Evolutionary conservation across 1,140 invertebrate genomes (phyloP).

Genomic region (Macrobrachium nipponense): DNA sequence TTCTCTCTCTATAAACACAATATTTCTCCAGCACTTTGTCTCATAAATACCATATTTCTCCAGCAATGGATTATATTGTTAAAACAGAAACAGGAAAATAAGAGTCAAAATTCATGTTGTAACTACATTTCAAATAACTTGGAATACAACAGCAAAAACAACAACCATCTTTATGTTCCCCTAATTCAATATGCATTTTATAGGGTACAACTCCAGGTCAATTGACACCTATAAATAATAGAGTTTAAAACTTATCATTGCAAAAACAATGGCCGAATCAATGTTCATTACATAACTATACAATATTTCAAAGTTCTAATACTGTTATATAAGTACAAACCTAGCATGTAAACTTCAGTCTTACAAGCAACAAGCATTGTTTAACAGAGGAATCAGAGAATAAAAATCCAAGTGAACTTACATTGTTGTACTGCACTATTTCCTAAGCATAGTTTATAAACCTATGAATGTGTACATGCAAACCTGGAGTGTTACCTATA

Average conservation of each 20-base stretch:
- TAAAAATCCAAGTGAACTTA: no score
- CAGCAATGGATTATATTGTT: not conserved
- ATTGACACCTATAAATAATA: slow-evolving; percentile 20
- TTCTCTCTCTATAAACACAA: not conserved
- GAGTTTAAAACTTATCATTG: slow-evolving; percentile 15
- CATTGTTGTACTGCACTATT: no score
- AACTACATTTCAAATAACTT: slow-evolving; percentile 61
- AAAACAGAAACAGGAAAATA: not conserved
- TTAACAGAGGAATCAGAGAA: no score
- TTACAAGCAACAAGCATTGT: no score
- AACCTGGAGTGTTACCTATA: slow-evolving; percentile 43
- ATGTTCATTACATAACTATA: slow-evolving; percentile 24
- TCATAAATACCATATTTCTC: not conserved
- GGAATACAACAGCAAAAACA: slow-evolving; percentile 60
- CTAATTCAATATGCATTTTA: slow-evolving; percentile 53
- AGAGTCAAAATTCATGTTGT: slow-evolving; percentile 26
- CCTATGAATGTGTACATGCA: slow-evolving; percentile 12
- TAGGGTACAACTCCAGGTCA: slow-evolving; percentile 39
- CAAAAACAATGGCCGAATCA: slow-evolving; percentile 18
- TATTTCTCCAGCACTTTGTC: not conserved
- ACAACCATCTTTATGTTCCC: slow-evolving; percentile 56
- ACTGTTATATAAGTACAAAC: slow-evolving; percentile 14
- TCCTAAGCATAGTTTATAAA: no score
- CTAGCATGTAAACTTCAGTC: not conserved
- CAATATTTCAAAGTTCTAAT: not conserved